Percentiles rank a stretch among this genome's conserved stretches.
Evolutionary conservation across 2,888 invertebrate genomes (phyloP).

Genomic region (Tricholauxania praeusta): DNA sequence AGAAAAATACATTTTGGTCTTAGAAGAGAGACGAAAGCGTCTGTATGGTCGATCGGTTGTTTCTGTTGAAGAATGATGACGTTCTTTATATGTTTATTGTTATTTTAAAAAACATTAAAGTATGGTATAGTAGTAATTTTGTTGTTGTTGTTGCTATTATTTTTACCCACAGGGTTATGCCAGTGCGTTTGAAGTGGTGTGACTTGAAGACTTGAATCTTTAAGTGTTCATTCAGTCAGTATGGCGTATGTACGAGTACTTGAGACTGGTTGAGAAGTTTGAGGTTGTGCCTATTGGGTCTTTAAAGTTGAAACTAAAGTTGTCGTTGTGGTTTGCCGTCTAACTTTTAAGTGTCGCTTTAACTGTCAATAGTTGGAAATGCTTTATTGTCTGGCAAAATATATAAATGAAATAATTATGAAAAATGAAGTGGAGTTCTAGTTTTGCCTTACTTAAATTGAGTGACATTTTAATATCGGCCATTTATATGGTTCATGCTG

Average conservation of each 20-base stretch:
- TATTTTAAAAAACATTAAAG: too few species aligned
- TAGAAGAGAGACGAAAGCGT: too few species aligned
- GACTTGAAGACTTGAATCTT: neutral
- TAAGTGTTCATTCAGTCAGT: too few species aligned
- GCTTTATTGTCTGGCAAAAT: neutral
- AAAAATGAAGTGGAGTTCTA: neutral
- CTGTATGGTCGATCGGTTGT: too few species aligned
- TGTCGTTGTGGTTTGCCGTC: neutral
- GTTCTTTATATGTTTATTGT: too few species aligned
- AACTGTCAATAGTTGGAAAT: slow-evolving; percentile 3
- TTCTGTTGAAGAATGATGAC: too few species aligned
- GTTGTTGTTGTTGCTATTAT: neutral
- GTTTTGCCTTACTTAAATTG: neutral
- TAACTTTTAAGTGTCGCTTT: neutral
- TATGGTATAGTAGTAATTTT: neutral
- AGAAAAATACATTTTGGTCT: too few species aligned
- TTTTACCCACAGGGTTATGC: neutral
- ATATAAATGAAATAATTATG: slow-evolving; percentile 13
- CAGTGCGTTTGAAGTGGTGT: neutral
- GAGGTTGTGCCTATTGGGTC: too few species aligned
- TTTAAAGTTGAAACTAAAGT: neutral
- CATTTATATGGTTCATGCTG: too few species aligned
- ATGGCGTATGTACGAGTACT: too few species aligned
- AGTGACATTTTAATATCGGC: slow-evolving; percentile 1
- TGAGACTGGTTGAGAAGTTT: too few species aligned